Base-by-base conservation (phyloP, 2,888 invertebrate genomes). In the Papilio gigon region DNA sequence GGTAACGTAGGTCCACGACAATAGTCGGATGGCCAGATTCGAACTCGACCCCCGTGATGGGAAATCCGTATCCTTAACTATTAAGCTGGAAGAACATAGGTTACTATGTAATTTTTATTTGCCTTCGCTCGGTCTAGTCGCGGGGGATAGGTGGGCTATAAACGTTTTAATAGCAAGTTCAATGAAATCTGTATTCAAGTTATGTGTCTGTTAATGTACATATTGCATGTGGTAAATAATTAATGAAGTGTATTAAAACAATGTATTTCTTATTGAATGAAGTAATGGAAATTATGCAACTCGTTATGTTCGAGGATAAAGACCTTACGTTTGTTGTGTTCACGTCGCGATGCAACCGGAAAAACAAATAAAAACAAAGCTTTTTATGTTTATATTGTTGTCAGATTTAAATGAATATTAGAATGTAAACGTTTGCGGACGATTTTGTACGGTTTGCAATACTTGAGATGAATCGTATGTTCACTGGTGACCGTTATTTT, bases 291-390 rank as follows among this genome's bases (percentile, higher is more conserved):
- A 56, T 56, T 56, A 56, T 56, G 53, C 17, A 56, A 56, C 17
- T 8, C 17, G 11, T 56, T 56, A 56, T 30, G 53, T 30, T 1
- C 17, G 53, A 56, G 53, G 53, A 56, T 56, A 56, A 56, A 56
- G 53, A 75, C 73, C 71, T 78, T 79, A 65, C 42, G 42, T 9
- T 40, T 58, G 37, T 64, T 44, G 33, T 64, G 35, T 58, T 56
- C 30, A 30, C 53, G 8, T 30, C 30, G 30, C 17, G 53, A 56
- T 56, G 17, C 30, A 56, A 56, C 53, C 53, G 53, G 53, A 56
- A 56, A 56, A 56, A 30, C 30, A 30, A 56, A 30, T 30, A 30
- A n/a, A 56, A 17, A n/a, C 25, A 20, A 50, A 12, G 6, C 9
- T 9, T 56, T 30, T 30, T 17, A 56, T 30, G 14, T 27, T 56